Evolutionary conservation across 2,888 invertebrate genomes (phyloP).

Genomic region (Ischnura elegans): DNA sequence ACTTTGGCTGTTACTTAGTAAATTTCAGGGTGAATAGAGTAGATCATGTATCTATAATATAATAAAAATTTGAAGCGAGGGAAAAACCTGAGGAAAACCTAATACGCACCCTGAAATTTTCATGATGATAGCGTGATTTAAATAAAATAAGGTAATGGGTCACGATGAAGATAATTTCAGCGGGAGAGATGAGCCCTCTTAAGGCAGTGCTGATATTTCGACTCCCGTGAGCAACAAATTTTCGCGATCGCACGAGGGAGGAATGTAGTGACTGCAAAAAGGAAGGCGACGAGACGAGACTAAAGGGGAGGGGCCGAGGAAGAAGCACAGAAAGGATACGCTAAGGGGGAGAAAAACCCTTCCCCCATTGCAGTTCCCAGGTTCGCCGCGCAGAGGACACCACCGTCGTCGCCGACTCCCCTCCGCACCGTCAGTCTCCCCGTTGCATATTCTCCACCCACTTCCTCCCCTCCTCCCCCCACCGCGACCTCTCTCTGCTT

Average conservation of each 20-base stretch:
- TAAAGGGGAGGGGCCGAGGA: neutral
- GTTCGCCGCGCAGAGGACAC: conserved; percentile 56
- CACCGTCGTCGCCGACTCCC: neutral
- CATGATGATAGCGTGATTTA: too few relatives aligned
- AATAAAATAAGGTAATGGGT: too few relatives aligned
- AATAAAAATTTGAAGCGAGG: too few relatives aligned
- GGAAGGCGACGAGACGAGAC: neutral
- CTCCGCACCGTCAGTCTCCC: neutral
- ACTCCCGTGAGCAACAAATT: too few relatives aligned
- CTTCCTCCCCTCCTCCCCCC: neutral
- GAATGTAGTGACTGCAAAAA: neutral
- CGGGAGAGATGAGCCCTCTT: too few relatives aligned
- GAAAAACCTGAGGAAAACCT: too few relatives aligned
- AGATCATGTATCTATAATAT: too few relatives aligned
- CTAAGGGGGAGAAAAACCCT: neutral
- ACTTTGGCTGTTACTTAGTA: too few relatives aligned
- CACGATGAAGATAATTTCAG: too few relatives aligned
- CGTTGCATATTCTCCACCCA: neutral
- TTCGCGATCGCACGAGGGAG: neutral
- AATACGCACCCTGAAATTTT: too few relatives aligned
- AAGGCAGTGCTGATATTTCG: too few relatives aligned
- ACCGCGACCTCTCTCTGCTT: neutral
- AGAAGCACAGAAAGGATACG: neutral
- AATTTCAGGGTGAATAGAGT: too few relatives aligned
- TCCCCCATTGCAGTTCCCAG: neutral